phyloP scores from a whole-genome alignment of 2,888 invertebrate genomes.

The Adelognathus sp. region DNA sequence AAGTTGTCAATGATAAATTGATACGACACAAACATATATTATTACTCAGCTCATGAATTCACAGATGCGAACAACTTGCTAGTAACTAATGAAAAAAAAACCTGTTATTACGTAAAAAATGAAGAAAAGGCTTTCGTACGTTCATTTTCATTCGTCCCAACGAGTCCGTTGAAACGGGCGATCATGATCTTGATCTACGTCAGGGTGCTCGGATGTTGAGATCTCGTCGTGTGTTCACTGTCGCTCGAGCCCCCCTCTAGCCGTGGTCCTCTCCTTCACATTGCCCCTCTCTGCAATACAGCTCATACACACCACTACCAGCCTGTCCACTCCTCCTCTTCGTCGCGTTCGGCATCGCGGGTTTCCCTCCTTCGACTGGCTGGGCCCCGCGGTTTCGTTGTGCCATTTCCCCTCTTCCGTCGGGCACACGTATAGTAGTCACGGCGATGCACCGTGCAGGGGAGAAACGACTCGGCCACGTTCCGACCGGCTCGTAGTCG shows the following conservation, averaged over 20 bases:
- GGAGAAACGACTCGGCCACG: constrained; percentile 74
- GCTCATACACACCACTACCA: constrained; percentile 39
- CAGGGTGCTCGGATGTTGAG: constrained; percentile 30
- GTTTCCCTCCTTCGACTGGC: constrained; percentile 58
- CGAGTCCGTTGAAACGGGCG: not conserved
- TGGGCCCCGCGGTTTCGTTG: constrained; percentile 62
- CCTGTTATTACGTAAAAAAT: too few species aligned
- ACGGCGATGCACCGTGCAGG: constrained; percentile 74
- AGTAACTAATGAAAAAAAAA: not conserved
- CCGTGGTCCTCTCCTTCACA: constrained; percentile 18
- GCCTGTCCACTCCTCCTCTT: constrained; percentile 54
- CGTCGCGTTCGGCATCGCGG: constrained; percentile 40
- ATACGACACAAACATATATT: too few species aligned
- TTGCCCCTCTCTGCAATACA: constrained; percentile 46
- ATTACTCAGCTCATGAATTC: too few species aligned
- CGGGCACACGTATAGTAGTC: constrained; percentile 39
- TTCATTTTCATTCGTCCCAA: not conserved
- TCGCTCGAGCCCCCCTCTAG: constrained; percentile 46
- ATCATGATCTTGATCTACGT: constrained; percentile 63
- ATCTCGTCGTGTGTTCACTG: constrained; percentile 61
- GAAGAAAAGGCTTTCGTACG: too few species aligned
- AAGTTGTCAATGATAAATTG: too few species aligned
- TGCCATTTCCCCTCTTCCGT: constrained; percentile 72
- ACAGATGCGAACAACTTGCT: too few species aligned
- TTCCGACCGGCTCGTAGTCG: constrained; percentile 74